phyloP scores from a whole-genome alignment of 35 echinoderm and acorn worm species.

The Ophioderma brevispina region DNA sequence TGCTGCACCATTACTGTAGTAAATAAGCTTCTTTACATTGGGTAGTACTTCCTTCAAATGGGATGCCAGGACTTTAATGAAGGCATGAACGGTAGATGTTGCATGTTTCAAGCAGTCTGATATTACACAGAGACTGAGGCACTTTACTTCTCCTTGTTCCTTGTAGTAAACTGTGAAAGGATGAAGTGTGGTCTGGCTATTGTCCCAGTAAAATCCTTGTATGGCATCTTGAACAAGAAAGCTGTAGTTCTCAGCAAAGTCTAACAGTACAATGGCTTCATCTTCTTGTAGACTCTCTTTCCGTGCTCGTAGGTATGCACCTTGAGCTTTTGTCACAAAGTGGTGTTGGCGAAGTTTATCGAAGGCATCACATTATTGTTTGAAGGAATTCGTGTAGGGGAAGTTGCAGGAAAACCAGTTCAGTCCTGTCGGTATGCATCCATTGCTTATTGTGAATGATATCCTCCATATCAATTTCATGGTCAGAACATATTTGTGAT shows the following conservation, averaged over 20 bases:
- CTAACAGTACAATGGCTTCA: background rate
- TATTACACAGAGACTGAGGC: background rate
- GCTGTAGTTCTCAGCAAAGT: slow-evolving; percentile 19
- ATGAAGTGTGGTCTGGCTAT: slow-evolving; percentile 1
- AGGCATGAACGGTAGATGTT: slow-evolving; percentile 30
- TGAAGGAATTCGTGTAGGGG: background rate
- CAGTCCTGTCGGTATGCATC: background rate
- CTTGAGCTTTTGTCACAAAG: background rate
- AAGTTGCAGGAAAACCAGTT: background rate
- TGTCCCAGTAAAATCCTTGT: slow-evolving; percentile 21
- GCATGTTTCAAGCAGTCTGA: slow-evolving; percentile 29
- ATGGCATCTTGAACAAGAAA: slow-evolving; percentile 15
- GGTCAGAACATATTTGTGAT: no score
- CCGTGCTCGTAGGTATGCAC: background rate
- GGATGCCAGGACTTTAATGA: background rate
- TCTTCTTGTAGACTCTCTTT: background rate
- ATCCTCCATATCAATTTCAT: no score
- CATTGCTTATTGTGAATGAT: background rate
- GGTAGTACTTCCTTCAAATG: background rate
- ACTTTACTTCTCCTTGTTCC: background rate
- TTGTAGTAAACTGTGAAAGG: slow-evolving; percentile 18
- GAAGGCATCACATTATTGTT: background rate
- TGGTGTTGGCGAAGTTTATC: background rate
- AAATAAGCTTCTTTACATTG: slow-evolving; percentile 18
- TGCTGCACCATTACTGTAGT: slow-evolving; percentile 63